phyloP scores from a whole-genome alignment of 2,888 invertebrate genomes.

The Amblyjoppa proteus region DNA sequence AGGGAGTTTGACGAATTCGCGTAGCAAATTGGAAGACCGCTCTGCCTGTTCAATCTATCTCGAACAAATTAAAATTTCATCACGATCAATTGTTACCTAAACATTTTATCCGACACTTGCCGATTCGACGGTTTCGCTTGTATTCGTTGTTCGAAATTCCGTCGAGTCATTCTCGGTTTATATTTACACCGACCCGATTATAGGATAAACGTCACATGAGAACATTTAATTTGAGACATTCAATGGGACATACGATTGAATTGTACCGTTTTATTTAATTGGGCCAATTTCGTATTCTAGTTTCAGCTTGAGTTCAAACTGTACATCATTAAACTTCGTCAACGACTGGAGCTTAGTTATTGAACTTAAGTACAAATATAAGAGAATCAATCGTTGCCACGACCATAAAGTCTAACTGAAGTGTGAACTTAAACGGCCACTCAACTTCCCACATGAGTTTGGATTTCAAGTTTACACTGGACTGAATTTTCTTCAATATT shows the following conservation, averaged over 20 bases:
- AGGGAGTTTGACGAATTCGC: too few relatives aligned
- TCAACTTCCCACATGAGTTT: too few relatives aligned
- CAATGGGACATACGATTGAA: neutral
- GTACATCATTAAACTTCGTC: neutral
- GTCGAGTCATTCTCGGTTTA: neutral
- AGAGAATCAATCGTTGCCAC: too few relatives aligned
- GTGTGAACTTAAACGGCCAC: too few relatives aligned
- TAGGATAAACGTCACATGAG: neutral
- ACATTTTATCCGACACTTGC: neutral
- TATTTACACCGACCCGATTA: neutral
- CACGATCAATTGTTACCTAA: slow-evolving; percentile 30
- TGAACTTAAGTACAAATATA: too few relatives aligned
- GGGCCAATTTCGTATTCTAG: neutral
- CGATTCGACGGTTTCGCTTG: neutral
- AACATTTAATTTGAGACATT: neutral
- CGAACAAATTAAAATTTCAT: slow-evolving; percentile 47
- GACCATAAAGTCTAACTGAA: too few relatives aligned
- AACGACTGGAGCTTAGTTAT: too few relatives aligned
- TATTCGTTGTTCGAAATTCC: neutral
- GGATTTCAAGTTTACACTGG: too few relatives aligned
- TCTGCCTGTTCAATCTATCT: neutral
- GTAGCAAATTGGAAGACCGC: slow-evolving; percentile 27
- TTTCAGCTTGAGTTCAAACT: neutral
- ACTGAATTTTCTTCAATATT: too few relatives aligned
- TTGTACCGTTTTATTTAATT: neutral